These are phyloP conservation scores for Channa striata DNA, from an alignment of 2,797 vertebrate species.

Conservation along the genomic window DNA sequence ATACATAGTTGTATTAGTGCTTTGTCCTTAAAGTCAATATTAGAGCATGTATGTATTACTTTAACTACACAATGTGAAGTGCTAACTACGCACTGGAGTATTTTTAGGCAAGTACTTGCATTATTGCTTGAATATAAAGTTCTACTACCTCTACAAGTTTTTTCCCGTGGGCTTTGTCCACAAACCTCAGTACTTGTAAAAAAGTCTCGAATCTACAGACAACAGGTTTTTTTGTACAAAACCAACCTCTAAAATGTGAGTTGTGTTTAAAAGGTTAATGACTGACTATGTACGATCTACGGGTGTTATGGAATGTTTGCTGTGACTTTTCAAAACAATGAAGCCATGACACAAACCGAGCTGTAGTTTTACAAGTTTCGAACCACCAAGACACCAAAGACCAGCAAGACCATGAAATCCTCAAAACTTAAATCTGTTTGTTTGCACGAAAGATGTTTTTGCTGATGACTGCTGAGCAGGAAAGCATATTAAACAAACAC, in stretches of 20 bases:
- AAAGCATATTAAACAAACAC: slow-evolving; percentile 53
- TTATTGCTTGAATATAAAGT: no score
- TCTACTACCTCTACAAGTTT: no score
- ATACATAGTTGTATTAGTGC: neutral
- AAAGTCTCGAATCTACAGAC: neutral
- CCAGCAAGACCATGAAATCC: neutral
- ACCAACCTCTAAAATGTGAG: neutral
- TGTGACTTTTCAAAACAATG: slow-evolving; percentile 34
- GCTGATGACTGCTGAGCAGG: slow-evolving; percentile 9
- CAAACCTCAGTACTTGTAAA: no score
- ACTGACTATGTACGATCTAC: slow-evolving; percentile 12
- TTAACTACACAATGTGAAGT: no score
- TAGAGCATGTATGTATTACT: neutral
- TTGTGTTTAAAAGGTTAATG: slow-evolving; percentile 30
- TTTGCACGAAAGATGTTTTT: neutral
- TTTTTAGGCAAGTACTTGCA: no score
- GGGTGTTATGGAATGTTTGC: slow-evolving; percentile 35
- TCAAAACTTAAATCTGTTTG: neutral
- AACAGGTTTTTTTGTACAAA: neutral
- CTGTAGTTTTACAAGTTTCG: slow-evolving; percentile 8
- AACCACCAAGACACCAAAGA: no score
- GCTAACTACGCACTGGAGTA: no score
- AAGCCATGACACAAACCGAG: neutral
- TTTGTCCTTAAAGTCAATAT: neutral
- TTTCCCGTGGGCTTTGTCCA: no score